Conservation (phyloP, 1,140 invertebrate species). For the Aplysia californica region DNA sequence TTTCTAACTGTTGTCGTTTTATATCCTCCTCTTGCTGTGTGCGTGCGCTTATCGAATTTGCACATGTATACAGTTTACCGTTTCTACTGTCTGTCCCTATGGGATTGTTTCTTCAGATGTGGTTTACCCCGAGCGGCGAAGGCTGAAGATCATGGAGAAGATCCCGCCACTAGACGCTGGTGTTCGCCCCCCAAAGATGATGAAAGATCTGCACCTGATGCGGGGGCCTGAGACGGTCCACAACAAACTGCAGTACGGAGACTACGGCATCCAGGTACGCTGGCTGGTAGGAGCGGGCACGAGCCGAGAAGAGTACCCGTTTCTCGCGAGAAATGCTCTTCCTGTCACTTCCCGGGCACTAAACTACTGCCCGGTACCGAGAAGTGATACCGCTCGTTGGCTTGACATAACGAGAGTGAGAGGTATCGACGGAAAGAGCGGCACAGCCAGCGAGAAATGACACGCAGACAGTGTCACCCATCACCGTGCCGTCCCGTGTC, state of each 20-base stretch:
- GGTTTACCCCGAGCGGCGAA: constrained; percentile 53
- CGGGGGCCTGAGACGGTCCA: constrained; percentile 89
- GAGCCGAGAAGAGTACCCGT: too few species aligned
- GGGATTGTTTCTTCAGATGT: constrained; percentile 56
- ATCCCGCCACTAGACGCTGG: constrained; percentile 40
- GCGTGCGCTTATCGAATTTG: too few species aligned
- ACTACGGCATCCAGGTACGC: constrained; percentile 90
- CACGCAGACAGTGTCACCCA: too few species aligned
- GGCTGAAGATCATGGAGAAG: constrained; percentile 50
- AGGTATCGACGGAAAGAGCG: too few species aligned
- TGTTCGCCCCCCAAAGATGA: constrained; percentile 76
- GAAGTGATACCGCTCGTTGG: background rate
- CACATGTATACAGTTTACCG: too few species aligned
- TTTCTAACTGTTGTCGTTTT: background rate
- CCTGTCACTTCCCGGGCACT: too few species aligned
- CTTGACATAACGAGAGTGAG: background rate
- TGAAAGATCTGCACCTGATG: constrained; percentile 83
- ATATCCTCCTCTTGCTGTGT: background rate
- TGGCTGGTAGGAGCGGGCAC: too few species aligned
- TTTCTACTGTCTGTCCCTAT: too few species aligned
- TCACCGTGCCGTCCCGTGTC: background rate
- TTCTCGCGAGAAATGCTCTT: too few species aligned
- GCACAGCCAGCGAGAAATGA: too few species aligned
- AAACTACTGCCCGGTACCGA: too few species aligned
- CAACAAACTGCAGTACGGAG: constrained; percentile 85